A percentile compares a stretch with the other conserved stretches of the same genome.
phyloP scores from a whole-genome alignment of 2,888 invertebrate genomes.

The Ceriagrion tenellum region DNA sequence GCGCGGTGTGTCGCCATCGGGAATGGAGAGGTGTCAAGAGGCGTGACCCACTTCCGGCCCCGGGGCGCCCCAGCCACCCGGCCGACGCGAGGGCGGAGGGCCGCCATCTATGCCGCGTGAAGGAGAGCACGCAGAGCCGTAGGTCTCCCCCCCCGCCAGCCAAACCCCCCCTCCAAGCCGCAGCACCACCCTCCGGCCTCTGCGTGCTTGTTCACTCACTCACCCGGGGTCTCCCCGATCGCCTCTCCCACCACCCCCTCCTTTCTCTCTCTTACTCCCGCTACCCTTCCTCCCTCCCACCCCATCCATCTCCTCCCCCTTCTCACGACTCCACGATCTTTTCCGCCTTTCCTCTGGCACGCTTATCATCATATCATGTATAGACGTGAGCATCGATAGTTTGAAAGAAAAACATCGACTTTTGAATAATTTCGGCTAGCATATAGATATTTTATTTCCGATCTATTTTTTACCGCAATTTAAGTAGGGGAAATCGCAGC shows the following conservation, averaged over 20 bases:
- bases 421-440: too few species aligned
- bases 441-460: too few species aligned
- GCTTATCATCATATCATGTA: too few species aligned
- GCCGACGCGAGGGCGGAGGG: background rate
- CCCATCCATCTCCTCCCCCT: too few species aligned
- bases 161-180: background rate
- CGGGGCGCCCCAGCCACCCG: background rate
- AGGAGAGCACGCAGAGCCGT: background rate
- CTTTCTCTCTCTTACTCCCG: background rate
- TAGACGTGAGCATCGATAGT: too few species aligned
- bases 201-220: background rate
- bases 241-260: background rate
- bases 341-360: too few species aligned
- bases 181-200: background rate
- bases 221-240: background rate
- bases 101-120: background rate
- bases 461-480: too few species aligned
- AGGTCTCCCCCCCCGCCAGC: too few species aligned
- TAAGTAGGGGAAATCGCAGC: too few species aligned
- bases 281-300: conserved; percentile 40
- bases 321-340: too few species aligned
- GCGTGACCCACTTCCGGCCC: conserved; percentile 59
- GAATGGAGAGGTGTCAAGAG: conserved; percentile 37
- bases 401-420: too few species aligned
- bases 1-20: conserved; percentile 40